A percentile compares a stretch with the other conserved stretches of the same genome.
Conservation (phyloP, 2,797 vertebrate genomes). For the Rhinella marina region DNA sequence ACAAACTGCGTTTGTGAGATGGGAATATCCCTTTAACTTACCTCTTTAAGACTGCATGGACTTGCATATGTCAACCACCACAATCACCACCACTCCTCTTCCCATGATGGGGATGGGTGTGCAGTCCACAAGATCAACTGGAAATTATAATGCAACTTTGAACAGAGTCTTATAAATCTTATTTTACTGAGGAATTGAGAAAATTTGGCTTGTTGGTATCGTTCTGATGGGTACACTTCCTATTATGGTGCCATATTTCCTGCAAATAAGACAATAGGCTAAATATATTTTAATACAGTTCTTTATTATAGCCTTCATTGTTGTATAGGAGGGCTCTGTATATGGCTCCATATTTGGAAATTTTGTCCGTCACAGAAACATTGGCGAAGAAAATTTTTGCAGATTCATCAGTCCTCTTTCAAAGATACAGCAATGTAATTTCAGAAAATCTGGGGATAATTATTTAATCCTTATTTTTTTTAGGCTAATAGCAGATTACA, state of each 20-base stretch:
- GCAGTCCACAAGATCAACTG: not conserved
- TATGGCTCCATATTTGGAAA: not conserved
- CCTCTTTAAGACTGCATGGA: not conserved
- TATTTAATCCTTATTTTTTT: slow-evolving; percentile 61
- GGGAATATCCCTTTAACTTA: too few relatives aligned
- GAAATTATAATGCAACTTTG: too few relatives aligned
- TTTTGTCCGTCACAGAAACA: not conserved
- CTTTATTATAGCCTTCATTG: not conserved
- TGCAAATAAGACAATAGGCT: too few relatives aligned
- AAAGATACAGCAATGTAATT: not conserved
- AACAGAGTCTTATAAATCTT: too few relatives aligned
- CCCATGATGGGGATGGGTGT: too few relatives aligned
- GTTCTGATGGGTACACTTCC: too few relatives aligned
- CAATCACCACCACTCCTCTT: not conserved
- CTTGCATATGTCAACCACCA: not conserved
- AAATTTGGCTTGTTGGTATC: too few relatives aligned
- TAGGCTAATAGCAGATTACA: slow-evolving; percentile 81
- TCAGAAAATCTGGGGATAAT: not conserved
- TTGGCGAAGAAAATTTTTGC: not conserved
- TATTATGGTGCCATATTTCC: too few relatives aligned
- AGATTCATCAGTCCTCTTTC: not conserved
- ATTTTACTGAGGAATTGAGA: too few relatives aligned
- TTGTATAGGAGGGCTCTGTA: not conserved
- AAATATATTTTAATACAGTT: too few relatives aligned
- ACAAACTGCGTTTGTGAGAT: too few relatives aligned